phyloP scores from a whole-genome alignment of 2,113 vertebrate genomes.

The Falco punctatus region DNA sequence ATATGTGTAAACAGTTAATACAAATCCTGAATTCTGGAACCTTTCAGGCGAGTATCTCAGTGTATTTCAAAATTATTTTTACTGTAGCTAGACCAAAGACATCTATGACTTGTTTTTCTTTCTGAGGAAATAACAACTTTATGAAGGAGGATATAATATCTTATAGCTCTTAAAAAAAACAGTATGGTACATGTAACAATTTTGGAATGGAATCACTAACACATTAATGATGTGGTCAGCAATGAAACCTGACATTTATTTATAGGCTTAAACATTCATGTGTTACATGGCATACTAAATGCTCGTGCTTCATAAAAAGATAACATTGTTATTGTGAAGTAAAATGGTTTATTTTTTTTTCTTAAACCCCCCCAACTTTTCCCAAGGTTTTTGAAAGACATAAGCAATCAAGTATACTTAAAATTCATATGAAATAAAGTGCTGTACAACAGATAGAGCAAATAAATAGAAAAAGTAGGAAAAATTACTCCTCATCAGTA shows the following conservation, averaged over 20 bases:
- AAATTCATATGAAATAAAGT: background rate
- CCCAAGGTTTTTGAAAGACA: background rate
- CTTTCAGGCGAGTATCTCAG: background rate
- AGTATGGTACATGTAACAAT: background rate
- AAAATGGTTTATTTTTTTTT: background rate
- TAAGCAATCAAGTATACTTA: background rate
- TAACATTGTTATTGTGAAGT: background rate
- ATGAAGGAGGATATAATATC: background rate
- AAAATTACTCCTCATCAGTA: background rate
- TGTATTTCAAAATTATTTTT: background rate
- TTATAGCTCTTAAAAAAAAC: background rate
- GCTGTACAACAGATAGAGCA: background rate
- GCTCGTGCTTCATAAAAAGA: background rate
- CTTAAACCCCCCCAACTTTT: background rate
- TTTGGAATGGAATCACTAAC: background rate
- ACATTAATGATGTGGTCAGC: background rate
- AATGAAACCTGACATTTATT: background rate
- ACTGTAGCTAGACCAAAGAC: background rate
- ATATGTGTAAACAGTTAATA: background rate
- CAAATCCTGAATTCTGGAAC: background rate
- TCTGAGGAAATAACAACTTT: background rate
- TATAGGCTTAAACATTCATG: background rate
- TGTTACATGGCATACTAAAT: background rate
- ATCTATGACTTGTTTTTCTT: background rate
- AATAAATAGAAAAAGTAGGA: background rate